Conservation (phyloP, 2,113 vertebrate genomes). For the Erpornis zantholeuca region DNA sequence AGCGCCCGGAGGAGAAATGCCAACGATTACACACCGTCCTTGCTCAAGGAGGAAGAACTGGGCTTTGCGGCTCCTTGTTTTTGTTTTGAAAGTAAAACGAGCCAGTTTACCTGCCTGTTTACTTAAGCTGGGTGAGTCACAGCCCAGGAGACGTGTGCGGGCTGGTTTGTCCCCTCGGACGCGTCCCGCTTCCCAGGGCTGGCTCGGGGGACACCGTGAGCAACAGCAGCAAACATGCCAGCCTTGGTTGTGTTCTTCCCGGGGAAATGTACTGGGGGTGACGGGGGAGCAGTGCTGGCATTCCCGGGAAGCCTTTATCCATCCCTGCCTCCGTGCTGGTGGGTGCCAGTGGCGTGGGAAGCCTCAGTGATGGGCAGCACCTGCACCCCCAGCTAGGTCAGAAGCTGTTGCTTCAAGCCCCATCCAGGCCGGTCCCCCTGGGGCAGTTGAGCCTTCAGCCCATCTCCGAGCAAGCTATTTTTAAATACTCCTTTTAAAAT, state of each 20-base stretch:
- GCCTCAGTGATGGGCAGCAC: fast-evolving
- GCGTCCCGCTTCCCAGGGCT: neutral
- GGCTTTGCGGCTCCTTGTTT: neutral
- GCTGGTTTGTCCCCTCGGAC: slow-evolving; percentile 1
- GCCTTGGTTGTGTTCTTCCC: neutral
- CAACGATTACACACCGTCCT: neutral
- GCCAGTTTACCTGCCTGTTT: neutral
- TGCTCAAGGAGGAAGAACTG: neutral
- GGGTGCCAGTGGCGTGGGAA: fast-evolving
- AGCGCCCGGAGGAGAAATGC: neutral
- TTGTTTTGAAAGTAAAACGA: slow-evolving; percentile 33
- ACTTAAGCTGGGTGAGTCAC: neutral
- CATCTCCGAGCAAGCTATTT: neutral
- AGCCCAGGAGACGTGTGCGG: neutral
- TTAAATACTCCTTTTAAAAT: neutral
- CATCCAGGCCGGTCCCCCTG: fast-evolving
- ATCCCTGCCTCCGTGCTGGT: fast-evolving
- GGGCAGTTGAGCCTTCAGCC: neutral
- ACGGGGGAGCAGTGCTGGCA: neutral
- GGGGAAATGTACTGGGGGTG: neutral
- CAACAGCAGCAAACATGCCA: neutral
- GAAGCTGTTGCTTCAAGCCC: neutral
- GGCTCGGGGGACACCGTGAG: neutral
- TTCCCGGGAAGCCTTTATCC: neutral
- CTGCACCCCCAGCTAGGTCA: neutral